Conservation (phyloP, 2,888 invertebrate genomes). For the Anodontia alba region DNA sequence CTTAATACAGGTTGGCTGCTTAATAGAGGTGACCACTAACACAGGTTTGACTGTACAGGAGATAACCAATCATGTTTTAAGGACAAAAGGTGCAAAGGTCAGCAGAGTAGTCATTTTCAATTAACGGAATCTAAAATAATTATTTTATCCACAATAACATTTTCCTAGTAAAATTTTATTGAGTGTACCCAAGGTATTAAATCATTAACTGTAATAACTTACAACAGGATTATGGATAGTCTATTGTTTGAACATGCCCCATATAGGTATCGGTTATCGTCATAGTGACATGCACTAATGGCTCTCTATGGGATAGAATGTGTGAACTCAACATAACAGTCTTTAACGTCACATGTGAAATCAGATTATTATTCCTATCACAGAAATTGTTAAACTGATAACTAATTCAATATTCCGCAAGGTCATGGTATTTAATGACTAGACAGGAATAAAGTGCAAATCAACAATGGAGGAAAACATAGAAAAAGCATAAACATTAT, state of each 20-base stretch:
- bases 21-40: too few species aligned
- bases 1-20: too few species aligned
- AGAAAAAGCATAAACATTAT: not conserved
- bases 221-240: slow-evolving; percentile 3
- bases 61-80: too few species aligned
- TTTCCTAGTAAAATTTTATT: too few species aligned
- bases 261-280: slow-evolving; percentile 24
- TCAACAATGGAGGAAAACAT: too few species aligned
- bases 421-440: slow-evolving; percentile 11
- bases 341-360: not conserved
- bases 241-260: slow-evolving; percentile 25
- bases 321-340: not conserved
- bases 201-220: not conserved
- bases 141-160: too few species aligned
- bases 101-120: too few species aligned
- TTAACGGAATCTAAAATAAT: too few species aligned
- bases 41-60: too few species aligned
- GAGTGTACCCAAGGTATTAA: not conserved
- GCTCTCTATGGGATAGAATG: not conserved
- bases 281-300: slow-evolving; percentile 27
- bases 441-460: slow-evolving; percentile 13
- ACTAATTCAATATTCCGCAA: not conserved
- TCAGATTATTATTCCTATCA: not conserved
- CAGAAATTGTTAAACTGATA: not conserved
- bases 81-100: too few species aligned